Conservation (phyloP, 2,888 invertebrate genomes). For the Hyles lineata region DNA sequence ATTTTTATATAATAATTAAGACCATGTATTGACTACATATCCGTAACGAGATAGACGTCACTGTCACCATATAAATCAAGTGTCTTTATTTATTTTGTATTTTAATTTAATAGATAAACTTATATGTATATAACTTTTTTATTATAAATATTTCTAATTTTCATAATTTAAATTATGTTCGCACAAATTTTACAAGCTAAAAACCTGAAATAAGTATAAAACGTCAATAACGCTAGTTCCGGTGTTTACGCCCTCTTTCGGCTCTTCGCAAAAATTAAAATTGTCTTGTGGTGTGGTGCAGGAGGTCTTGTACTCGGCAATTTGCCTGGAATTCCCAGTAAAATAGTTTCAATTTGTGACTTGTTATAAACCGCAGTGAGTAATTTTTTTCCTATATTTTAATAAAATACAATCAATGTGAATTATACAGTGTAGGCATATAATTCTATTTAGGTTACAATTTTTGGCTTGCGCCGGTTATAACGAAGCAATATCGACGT, state of each 20-base stretch:
- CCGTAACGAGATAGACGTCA: neutral
- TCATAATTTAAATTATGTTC: no score
- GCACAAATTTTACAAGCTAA: no score
- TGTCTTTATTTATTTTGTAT: neutral
- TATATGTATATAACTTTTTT: neutral
- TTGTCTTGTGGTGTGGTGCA: constrained; percentile 78
- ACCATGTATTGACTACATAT: neutral
- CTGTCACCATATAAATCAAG: constrained; percentile 4
- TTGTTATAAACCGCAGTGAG: constrained; percentile 67
- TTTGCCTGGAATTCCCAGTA: constrained; percentile 69
- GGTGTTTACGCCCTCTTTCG: constrained; percentile 68
- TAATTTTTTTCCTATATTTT: constrained; percentile 46
- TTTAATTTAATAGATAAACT: neutral
- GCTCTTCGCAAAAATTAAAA: constrained; percentile 53
- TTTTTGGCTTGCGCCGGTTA: constrained; percentile 60
- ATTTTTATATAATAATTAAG: neutral
- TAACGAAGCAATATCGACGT: constrained; percentile 63
- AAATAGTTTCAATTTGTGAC: constrained; percentile 67
- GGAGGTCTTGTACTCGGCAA: constrained; percentile 61
- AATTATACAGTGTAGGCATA: constrained; percentile 29
- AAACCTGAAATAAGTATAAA: neutral
- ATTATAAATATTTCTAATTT: neutral
- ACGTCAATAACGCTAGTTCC: constrained; percentile 60
- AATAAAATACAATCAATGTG: constrained; percentile 28
- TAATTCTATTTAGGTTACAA: constrained; percentile 51